phyloP scores from a whole-genome alignment of 2,113 vertebrate genomes.

The Triplophysa siluroides region DNA sequence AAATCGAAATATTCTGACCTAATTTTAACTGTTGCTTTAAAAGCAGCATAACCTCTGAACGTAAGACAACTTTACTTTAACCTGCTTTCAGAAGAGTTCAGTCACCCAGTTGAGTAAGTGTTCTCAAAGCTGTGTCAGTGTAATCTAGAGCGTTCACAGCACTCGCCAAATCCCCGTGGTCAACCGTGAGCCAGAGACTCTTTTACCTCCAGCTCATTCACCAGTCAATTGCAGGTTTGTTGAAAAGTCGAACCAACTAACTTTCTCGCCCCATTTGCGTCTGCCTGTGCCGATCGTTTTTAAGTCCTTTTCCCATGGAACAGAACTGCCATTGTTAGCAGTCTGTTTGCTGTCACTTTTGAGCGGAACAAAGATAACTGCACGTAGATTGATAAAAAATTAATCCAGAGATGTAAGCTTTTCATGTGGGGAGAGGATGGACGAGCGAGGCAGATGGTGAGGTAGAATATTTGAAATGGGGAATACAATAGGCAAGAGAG shows the following conservation, averaged over 20 bases:
- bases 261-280: constrained; percentile 37
- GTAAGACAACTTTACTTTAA: constrained; percentile 59
- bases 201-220: constrained; percentile 68
- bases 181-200: constrained; percentile 66
- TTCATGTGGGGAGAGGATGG: constrained; percentile 71
- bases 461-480: constrained; percentile 37
- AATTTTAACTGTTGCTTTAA: background rate
- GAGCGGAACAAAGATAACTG: constrained; percentile 76
- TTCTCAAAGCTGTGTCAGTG: constrained; percentile 52
- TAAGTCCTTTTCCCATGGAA: constrained; percentile 47
- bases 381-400: constrained; percentile 77
- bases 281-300: constrained; percentile 34
- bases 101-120: constrained; percentile 42
- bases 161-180: constrained; percentile 67
- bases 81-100: constrained; percentile 54
- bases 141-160: constrained; percentile 60
- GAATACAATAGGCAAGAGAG: constrained; percentile 30
- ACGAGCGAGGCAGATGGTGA: constrained; percentile 69
- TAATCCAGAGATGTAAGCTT: constrained; percentile 71
- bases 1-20: too few species aligned
- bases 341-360: constrained; percentile 73
- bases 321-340: constrained; percentile 75
- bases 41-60: constrained; percentile 70
- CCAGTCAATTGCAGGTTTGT: constrained; percentile 68
- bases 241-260: constrained; percentile 51